Conservation (phyloP, 2,888 invertebrate species). For the Cosmorhoe ocellata region DNA sequence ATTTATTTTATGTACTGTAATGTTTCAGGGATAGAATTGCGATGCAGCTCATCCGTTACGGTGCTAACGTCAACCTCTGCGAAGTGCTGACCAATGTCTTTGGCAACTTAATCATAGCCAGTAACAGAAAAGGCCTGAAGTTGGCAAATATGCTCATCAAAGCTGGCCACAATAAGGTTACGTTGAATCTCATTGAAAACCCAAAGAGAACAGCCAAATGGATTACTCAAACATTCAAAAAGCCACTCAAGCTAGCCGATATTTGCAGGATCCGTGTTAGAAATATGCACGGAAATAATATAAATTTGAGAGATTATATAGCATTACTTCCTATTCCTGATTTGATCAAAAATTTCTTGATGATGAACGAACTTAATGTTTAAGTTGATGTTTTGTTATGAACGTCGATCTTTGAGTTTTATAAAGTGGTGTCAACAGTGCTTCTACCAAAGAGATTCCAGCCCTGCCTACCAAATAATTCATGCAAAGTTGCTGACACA, state of each 20-base stretch:
- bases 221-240: constrained; percentile 65
- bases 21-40: constrained; percentile 77
- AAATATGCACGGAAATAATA: constrained; percentile 39
- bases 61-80: constrained; percentile 84
- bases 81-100: constrained; percentile 80
- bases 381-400: constrained; percentile 5
- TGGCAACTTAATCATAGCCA: constrained; percentile 81
- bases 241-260: constrained; percentile 79
- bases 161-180: constrained; percentile 58
- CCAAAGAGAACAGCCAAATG: constrained; percentile 48
- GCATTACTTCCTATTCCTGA: constrained; percentile 78
- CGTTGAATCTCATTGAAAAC: constrained; percentile 29
- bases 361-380: constrained; percentile 75
- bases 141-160: constrained; percentile 66
- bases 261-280: constrained; percentile 83
- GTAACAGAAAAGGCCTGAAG: constrained; percentile 54
- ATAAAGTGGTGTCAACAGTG: too few relatives aligned
- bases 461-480: too few relatives aligned
- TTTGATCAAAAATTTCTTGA: constrained; percentile 80
- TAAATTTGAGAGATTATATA: constrained; percentile 62
- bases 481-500: too few relatives aligned
- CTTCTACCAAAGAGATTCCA: too few relatives aligned
- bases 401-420: too few relatives aligned
- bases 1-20: constrained; percentile 3
- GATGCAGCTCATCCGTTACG: constrained; percentile 81